Percentiles rank a stretch among this genome's conserved stretches.
phyloP scores from a whole-genome alignment of 2,797 vertebrate species.

The Bradypus variegatus region DNA sequence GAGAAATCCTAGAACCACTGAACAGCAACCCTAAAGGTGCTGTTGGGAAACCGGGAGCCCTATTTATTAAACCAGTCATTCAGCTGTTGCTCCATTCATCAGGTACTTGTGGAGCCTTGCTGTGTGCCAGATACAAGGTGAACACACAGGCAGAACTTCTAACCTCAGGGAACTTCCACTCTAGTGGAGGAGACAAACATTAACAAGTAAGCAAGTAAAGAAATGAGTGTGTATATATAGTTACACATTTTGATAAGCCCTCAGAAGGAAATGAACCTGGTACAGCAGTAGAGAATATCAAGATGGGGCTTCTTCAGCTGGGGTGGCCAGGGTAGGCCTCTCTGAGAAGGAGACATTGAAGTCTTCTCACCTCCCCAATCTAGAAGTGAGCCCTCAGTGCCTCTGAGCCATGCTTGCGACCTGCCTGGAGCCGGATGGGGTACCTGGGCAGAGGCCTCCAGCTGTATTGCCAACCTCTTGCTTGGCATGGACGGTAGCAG shows the following conservation, averaged over 20 bases:
- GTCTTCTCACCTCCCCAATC: background rate
- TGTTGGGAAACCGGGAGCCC: background rate
- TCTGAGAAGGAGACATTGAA: background rate
- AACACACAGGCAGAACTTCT: background rate
- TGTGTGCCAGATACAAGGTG: background rate
- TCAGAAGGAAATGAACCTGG: constrained; percentile 30
- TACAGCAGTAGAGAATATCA: background rate
- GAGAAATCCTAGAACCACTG: background rate
- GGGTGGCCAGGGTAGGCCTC: constrained; percentile 6
- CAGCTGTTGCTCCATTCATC: background rate
- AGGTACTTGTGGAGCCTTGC: background rate
- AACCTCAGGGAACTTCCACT: constrained; percentile 42
- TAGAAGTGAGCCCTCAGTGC: background rate
- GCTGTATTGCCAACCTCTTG: background rate
- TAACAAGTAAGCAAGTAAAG: constrained; percentile 24
- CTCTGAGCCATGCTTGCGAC: background rate
- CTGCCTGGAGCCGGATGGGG: background rate
- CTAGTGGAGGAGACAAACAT: background rate
- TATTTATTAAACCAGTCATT: background rate
- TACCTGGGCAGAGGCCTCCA: background rate
- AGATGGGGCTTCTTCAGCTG: constrained; percentile 34
- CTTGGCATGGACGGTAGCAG: background rate
- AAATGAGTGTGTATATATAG: background rate
- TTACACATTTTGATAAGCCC: background rate
- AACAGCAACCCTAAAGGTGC: background rate